Base-by-base conservation (phyloP, 1,140 invertebrate genomes). In the Eumaeus atala region DNA sequence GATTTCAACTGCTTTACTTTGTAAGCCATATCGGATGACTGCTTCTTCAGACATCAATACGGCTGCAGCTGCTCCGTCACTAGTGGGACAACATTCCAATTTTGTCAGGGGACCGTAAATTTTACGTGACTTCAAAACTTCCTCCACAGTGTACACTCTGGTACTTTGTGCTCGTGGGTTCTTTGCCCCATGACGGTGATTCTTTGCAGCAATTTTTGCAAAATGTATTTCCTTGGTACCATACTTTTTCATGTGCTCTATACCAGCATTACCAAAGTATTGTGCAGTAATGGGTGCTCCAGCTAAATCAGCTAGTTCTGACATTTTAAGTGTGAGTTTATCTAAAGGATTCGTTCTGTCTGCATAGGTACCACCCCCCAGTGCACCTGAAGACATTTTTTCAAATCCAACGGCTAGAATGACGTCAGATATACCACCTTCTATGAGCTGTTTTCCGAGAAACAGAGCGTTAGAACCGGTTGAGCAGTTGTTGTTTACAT, bases 401-500 rank as follows among this genome's bases (percentile, higher is more conserved):
- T 99, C 98, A 84, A 99, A 99, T 4, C 98, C 98, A 44, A 99
- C 75, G 14, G 97, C 98, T 37, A 99, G 82, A 0, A 95, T 93
- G 80, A 98, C 97, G 74, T 98, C 93, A 12, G 91, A 90, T 62
- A 92, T 89, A 9, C 96, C 96, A 65, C 93, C 91, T 88, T 97
- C 93, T 14, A 99, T 89, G 8, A 98, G 90, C 80, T 99, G 96
- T 75, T 97, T 97, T 0, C 92, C 97, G 70, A 99, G 86, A 57
- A 93, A 91, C 0, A 99, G 77, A 3, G 98, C 98, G 51, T 95
- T 96, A 0, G 97, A 96, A 9, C 98, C 98, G 14, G 97, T 99
- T 0, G 98, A 94, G 77, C 98, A 99, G 74, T 98, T 98, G 76
- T 99, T 99, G 85, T 99, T 99, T 0, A 99, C 97, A 90, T 99